These are phyloP conservation scores for Anodontia alba DNA, from an alignment of 2,888 invertebrate species.

Conservation along the genomic window DNA sequence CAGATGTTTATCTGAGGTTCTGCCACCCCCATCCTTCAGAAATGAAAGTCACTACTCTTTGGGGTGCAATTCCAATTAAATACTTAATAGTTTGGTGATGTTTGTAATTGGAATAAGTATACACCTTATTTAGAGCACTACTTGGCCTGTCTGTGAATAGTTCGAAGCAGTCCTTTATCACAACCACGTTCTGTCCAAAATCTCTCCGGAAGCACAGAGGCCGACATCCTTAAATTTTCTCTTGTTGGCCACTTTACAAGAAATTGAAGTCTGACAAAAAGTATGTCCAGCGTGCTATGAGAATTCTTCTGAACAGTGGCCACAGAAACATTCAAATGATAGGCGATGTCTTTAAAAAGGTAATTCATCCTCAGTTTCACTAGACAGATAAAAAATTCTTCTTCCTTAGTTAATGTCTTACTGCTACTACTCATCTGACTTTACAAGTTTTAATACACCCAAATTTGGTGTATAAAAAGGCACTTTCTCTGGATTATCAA, in stretches of 20 bases:
- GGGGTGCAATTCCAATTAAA: slow-evolving; percentile 66
- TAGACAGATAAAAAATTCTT: slow-evolving; percentile 37
- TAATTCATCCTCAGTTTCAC: slow-evolving; percentile 40
- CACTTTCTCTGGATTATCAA: slow-evolving; percentile 31
- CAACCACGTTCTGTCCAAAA: slow-evolving; percentile 35
- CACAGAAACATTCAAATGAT: slow-evolving; percentile 29
- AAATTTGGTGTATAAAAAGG: slow-evolving; percentile 35
- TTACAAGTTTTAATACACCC: slow-evolving; percentile 29
- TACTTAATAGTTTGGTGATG: too few relatives aligned
- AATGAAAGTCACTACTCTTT: slow-evolving; percentile 63
- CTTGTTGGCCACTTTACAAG: slow-evolving; percentile 35
- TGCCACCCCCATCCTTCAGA: slow-evolving; percentile 69
- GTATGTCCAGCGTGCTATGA: slow-evolving; percentile 29
- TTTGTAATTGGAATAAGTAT: slow-evolving; percentile 45
- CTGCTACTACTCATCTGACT: slow-evolving; percentile 23
- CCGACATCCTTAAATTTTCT: slow-evolving; percentile 30
- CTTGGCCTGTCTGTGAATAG: slow-evolving; percentile 35
- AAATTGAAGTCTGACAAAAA: slow-evolving; percentile 25
- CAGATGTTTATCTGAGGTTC: slow-evolving; percentile 62
- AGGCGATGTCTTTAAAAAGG: too few relatives aligned
- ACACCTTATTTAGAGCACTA: slow-evolving; percentile 8
- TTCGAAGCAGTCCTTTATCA: slow-evolving; percentile 38
- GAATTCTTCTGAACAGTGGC: slow-evolving; percentile 33
- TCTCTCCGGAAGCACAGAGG: slow-evolving; percentile 40
- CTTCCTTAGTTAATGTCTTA: slow-evolving; percentile 32